Conservation (phyloP, 2,888 invertebrate genomes). For the Gisinianus flammeolus region DNA sequence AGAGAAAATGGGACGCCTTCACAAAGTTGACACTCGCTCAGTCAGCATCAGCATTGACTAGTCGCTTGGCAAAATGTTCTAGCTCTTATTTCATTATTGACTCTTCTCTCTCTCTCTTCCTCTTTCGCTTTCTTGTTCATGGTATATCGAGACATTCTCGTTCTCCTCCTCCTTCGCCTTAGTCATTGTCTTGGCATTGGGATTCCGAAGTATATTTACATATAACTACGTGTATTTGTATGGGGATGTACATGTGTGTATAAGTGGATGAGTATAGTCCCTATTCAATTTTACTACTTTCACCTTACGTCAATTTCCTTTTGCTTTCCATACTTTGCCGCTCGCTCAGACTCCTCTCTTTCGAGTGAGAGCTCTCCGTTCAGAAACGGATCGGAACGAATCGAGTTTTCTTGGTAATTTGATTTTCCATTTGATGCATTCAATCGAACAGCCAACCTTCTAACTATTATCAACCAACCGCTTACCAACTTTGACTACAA, state of each 20-base stretch:
- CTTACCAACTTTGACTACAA: too few species aligned
- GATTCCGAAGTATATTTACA: background rate
- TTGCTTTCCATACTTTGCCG: background rate
- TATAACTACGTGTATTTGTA: background rate
- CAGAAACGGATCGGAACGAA: background rate
- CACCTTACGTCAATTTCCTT: background rate
- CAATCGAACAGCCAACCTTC: background rate
- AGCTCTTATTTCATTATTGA: constrained; percentile 19
- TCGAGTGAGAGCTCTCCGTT: too few species aligned
- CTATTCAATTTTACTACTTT: background rate
- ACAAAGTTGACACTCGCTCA: constrained; percentile 19
- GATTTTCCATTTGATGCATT: background rate
- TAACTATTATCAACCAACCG: background rate
- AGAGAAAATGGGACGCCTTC: constrained; percentile 9
- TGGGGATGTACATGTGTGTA: background rate
- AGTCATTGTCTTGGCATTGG: background rate
- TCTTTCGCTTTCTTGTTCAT: background rate
- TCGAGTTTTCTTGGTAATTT: constrained; percentile 5
- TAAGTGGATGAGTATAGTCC: background rate
- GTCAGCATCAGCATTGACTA: background rate
- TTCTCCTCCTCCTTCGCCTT: background rate
- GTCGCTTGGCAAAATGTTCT: background rate
- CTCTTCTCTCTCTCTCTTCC: background rate
- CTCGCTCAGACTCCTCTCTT: background rate
- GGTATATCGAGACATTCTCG: too few species aligned